Base-by-base conservation (phyloP, 2,888 invertebrate species). In the Ornithoptera priamus region DNA sequence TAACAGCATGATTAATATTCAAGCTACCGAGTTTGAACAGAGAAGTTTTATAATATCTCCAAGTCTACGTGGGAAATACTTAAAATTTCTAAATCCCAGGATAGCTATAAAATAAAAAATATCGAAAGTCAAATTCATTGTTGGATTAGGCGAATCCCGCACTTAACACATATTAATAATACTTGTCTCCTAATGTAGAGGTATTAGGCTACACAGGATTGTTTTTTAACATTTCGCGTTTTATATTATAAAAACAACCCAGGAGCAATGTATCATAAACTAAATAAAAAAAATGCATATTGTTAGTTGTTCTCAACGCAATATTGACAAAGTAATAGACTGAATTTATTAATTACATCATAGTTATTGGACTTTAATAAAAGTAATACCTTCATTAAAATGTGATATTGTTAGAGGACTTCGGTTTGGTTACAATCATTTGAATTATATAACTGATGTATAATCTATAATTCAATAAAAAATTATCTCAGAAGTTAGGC, bases 1-100 rank as follows among this genome's bases (percentile, higher is more conserved):
- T 65, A 65, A 66, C 66, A 66, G 59, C 59, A 50, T 66, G 60
- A 66, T 66, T 60, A 60, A 66, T 30, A 66, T 66, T 66, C 50
- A 46, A 24, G 30, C 59, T 50, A n/a, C 50, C 50, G 6, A 7
- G 24, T 20, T 46, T 24, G 20, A 60, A 8, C 59, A 50, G 30
- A 24, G 1, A 60, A 53, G 60, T 59, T 66, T 65, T 60, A 66
- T 66, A 59, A 66, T 50, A 66, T 66, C 65, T 66, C 50, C 60
- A 8, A 17, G 30, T 60, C 65, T 30, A 59, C 46, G 65, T 24
- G 10, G 15, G 50, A 46, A 66, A 66, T 50, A 57, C 60, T 59
- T 58, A 59, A n/a, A 30, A 65, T 46, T 8, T 5, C 18, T n/a
- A 4, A 53, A n/a, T 53, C 6, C 53, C 53, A 5, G 53, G 2